Evolutionary conservation across 1,140 invertebrate genomes (phyloP).

Genomic region (Octopus bimaculoides): DNA sequence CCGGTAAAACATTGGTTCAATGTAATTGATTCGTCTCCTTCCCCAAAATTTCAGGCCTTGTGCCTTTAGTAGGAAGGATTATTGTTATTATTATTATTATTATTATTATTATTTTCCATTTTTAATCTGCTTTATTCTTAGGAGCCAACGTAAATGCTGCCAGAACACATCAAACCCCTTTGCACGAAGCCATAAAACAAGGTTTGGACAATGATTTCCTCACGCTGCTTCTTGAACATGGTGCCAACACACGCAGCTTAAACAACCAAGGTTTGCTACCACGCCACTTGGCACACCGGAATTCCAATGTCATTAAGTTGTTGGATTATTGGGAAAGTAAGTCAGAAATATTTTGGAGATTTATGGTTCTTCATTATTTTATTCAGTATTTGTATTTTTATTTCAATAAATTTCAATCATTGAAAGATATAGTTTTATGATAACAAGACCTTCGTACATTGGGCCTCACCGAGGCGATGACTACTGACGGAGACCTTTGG

Average conservation of each 20-base stretch:
- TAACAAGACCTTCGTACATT: not conserved
- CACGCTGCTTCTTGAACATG: slow-evolving; percentile 36
- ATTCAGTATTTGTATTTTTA: not conserved
- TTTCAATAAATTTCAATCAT: not conserved
- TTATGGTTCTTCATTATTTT: not conserved
- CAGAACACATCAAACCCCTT: slow-evolving; percentile 47
- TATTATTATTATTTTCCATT: not conserved
- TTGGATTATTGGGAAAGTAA: slow-evolving; percentile 42
- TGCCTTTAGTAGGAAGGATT: no score
- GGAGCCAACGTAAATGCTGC: slow-evolving; percentile 49
- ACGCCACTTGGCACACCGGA: slow-evolving; percentile 30
- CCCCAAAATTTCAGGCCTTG: no score
- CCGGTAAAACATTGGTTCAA: no score
- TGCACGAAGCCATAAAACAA: slow-evolving; percentile 45
- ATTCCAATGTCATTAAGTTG: slow-evolving; percentile 24
- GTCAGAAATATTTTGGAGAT: slow-evolving; percentile 9
- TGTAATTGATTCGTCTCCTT: no score
- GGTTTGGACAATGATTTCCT: slow-evolving; percentile 31
- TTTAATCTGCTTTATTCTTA: not conserved
- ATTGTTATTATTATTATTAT: no score
- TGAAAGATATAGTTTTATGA: not conserved
- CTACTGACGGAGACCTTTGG: not conserved
- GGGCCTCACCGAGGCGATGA: not conserved
- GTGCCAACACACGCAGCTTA: slow-evolving; percentile 33
- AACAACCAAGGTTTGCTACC: slow-evolving; percentile 36